These are phyloP conservation scores for roundworm (Caenorhabditis elegans) DNA, from an alignment of 1,140 invertebrate species.

Conservation along the genomic window WBcel235 BX284602.5:8722501-8723000, in stretches of 20 bases:
- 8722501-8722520: slow-evolving; percentile 11
- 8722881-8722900: not conserved
- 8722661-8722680: no score
- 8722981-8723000: not conserved
- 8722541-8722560: slow-evolving; percentile 2
- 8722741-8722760: not conserved
- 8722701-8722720: slow-evolving; percentile 13
- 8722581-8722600: not conserved
- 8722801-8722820: slow-evolving; percentile 4
- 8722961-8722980: slow-evolving; percentile 10
- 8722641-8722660: not conserved
- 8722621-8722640: not conserved
- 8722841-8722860: not conserved
- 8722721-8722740: not conserved
- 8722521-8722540: slow-evolving; percentile 23
- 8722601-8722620: slow-evolving; percentile 25
- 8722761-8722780: not conserved
- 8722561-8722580: not conserved
- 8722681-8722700: not conserved
- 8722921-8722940: not conserved
- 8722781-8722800: not conserved
- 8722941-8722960: slow-evolving; percentile 14
- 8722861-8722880: not conserved
- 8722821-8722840: slow-evolving; percentile 4
- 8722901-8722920: not conserved